phyloP scores from a whole-genome alignment of 2,113 vertebrate species.

The Tyrannus savana region DNA sequence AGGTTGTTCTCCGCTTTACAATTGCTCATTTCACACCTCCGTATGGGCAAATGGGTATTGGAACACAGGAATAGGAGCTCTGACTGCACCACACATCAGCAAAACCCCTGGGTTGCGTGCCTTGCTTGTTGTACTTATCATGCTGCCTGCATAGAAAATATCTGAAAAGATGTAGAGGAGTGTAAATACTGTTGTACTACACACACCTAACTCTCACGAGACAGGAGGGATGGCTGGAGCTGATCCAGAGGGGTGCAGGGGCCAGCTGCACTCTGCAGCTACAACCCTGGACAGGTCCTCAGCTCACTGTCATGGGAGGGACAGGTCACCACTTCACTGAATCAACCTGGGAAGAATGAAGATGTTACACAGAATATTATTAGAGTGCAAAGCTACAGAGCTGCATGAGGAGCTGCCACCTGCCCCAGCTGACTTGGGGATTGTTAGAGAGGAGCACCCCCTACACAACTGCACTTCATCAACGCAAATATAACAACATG shows the following conservation, averaged over 20 bases:
- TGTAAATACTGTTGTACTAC: neutral
- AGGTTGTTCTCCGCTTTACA: neutral
- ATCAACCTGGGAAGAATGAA: neutral
- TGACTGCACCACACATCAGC: neutral
- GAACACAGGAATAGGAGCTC: neutral
- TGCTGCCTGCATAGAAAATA: neutral
- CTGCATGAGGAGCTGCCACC: neutral
- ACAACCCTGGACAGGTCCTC: neutral
- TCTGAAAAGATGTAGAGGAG: neutral
- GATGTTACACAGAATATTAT: accelerated
- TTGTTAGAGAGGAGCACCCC: accelerated
- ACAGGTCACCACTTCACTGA: neutral
- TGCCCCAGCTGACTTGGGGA: neutral
- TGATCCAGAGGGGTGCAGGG: neutral
- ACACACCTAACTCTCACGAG: accelerated
- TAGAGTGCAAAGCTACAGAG: accelerated
- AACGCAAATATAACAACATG: neutral
- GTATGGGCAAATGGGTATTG: neutral
- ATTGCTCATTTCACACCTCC: neutral
- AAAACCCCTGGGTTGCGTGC: neutral
- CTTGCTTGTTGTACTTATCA: neutral
- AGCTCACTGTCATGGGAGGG: accelerated
- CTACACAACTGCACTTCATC: neutral
- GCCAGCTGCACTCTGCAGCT: too few relatives aligned
- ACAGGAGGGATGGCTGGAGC: neutral